Percentiles rank a stretch among this genome's conserved stretches.
Evolutionary conservation across 2,113 vertebrate genomes (phyloP).

Genomic region (Myiagra hebetior): DNA sequence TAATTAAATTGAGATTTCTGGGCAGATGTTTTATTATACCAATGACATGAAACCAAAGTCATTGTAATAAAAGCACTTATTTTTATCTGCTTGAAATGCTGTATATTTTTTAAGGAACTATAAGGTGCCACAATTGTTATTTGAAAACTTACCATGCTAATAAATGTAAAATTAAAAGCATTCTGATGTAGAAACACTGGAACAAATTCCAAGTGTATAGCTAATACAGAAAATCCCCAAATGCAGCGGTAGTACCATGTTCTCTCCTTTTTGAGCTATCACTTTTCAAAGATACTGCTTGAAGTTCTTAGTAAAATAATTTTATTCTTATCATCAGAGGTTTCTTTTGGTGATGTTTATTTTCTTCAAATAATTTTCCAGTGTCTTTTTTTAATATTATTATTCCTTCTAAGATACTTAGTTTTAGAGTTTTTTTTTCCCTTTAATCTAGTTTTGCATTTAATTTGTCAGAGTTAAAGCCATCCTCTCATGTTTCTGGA

Average conservation of each 20-base stretch:
- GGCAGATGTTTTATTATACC: not conserved
- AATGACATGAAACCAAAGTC: not conserved
- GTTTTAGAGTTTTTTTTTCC: not conserved
- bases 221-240: not conserved
- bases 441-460: not conserved
- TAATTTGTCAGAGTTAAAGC: not conserved
- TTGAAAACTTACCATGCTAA: not conserved
- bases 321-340: not conserved
- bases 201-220: not conserved
- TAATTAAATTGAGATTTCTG: slow-evolving; percentile 33
- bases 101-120: not conserved
- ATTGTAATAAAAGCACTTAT: not conserved
- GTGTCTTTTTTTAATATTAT: not conserved
- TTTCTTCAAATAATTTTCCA: not conserved
- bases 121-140: not conserved
- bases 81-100: not conserved
- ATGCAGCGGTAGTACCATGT: not conserved
- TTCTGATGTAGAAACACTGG: not conserved
- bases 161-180: not conserved
- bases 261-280: not conserved
- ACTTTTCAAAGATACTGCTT: not conserved
- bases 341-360: not conserved
- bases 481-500: not conserved
- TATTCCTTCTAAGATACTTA: not conserved
- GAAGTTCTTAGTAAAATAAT: not conserved